Evolutionary conservation across 1,140 invertebrate genomes (phyloP), one percentile per base, ranked within the genome.

Genomic region (Vanessa atalanta): DNA sequence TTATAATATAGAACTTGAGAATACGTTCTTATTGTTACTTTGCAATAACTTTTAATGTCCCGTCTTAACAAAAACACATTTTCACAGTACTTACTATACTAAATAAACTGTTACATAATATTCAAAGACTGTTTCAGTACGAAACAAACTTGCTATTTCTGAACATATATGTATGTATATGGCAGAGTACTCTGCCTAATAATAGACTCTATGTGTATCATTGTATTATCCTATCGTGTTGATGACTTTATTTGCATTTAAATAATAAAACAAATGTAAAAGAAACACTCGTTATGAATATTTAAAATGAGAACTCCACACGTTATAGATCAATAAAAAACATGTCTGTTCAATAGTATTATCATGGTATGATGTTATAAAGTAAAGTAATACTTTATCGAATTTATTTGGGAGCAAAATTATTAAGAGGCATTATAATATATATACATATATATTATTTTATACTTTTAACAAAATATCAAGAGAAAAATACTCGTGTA

Each of bases 1-100:
- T 61, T 81, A 83, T 80, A 85, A 73, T 82, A 74, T 80, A 69
- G 79, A 79, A 83, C 81, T 79, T 79, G 76, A 77, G 74, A 80
- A 78, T 79, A 75, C 70, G 73, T 61, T 73, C 75, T 65, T 81
- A 78, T 78, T 83, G 78, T 79, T 77, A 75, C 78, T 85, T 84
- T 78, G 78, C 75, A 79, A 83, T 85, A 82, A 79, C 57, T 82
- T 83, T 79, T 77, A 80, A 81, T 64, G 65, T 63, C 48, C 20
- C 47, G 31, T 43, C 2, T 47, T 50, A 48, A 61, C 55, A 47
- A 55, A 51, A 16, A 47, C 20, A 57, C 53, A 57, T 57, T 57
- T 57, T 57, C 23, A 23, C 13, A 57, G 16, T 57, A 57, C 53
- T 53, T n/a, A 53, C n/a, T 9, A 43, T 43, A 9, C 7, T 43